Evolutionary conservation across 2,797 vertebrate genomes (phyloP).

Genomic region (Arrhamphus sclerolepis): DNA sequence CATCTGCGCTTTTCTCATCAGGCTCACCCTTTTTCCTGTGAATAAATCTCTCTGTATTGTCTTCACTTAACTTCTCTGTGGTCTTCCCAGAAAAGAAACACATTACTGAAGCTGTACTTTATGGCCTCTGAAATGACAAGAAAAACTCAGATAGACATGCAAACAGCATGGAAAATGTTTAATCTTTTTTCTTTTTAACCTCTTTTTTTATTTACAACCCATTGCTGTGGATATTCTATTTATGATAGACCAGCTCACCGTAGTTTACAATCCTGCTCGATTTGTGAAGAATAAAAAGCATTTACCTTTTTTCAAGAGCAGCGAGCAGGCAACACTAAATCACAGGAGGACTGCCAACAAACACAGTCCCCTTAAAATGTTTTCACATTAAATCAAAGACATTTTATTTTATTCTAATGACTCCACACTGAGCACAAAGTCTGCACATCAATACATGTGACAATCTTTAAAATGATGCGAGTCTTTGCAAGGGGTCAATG

Average conservation of each 20-base stretch:
- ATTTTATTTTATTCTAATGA: slow-evolving; percentile 37
- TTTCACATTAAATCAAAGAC: slow-evolving; percentile 58
- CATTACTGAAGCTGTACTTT: neutral
- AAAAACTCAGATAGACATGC: slow-evolving; percentile 7
- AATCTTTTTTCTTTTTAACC: slow-evolving; percentile 12
- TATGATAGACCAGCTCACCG: slow-evolving; percentile 27
- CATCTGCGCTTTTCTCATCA: slow-evolving; percentile 5
- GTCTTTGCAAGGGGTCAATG: slow-evolving; percentile 8
- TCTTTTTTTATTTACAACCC: slow-evolving; percentile 67
- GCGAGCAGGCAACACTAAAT: slow-evolving; percentile 34
- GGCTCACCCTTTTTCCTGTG: slow-evolving; percentile 19
- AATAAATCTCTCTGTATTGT: slow-evolving; percentile 22
- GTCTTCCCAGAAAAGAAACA: slow-evolving; percentile 12
- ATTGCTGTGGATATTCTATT: slow-evolving; percentile 35
- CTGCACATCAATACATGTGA: slow-evolving; percentile 53
- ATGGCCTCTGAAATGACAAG: slow-evolving; percentile 6
- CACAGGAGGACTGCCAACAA: slow-evolving; percentile 12
- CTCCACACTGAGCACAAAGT: slow-evolving; percentile 51
- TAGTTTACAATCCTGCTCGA: slow-evolving; percentile 42
- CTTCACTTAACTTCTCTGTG: slow-evolving; percentile 12
- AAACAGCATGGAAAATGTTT: slow-evolving; percentile 33
- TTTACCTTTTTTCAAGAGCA: slow-evolving; percentile 16
- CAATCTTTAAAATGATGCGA: slow-evolving; percentile 37
- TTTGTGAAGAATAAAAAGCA: slow-evolving; percentile 45
- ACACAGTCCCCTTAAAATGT: slow-evolving; percentile 32